Evolutionary conservation across 2,797 vertebrate species (phyloP).

Genomic region (Pempheris klunzingeri): DNA sequence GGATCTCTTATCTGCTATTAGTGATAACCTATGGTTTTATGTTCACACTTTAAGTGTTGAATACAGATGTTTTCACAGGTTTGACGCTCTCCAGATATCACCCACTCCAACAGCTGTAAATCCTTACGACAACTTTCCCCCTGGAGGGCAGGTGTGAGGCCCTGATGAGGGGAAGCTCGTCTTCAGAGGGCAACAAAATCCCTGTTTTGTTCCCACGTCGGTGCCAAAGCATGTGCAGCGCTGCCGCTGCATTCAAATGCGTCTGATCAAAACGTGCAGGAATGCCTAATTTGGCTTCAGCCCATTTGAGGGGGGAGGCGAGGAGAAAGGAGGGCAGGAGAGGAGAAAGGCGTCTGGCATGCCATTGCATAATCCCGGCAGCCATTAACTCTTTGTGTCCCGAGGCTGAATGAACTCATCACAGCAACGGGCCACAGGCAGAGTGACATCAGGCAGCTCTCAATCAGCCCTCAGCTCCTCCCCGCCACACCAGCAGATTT

Average conservation of each 20-base stretch:
- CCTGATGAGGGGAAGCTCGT: conserved; percentile 27
- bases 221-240: conserved; percentile 61
- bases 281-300: conserved; percentile 77
- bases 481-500: conserved; percentile 50
- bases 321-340: conserved; percentile 44
- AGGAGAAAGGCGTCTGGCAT: conserved; percentile 73
- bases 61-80: conserved; percentile 56
- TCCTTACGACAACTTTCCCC: conserved; percentile 46
- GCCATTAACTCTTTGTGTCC: conserved; percentile 80
- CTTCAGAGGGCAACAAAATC: conserved; percentile 59
- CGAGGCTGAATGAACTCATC: conserved; percentile 79
- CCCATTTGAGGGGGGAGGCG: conserved; percentile 39
- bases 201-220: conserved; percentile 62
- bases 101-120: conserved; percentile 54
- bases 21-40: conserved; percentile 53
- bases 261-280: conserved; percentile 76
- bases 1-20: conserved; percentile 35
- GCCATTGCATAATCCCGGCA: conserved; percentile 82
- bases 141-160: conserved; percentile 74
- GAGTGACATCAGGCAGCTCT: conserved; percentile 70
- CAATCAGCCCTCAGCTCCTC: conserved; percentile 58
- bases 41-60: conserved; percentile 39
- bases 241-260: conserved; percentile 66
- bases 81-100: conserved; percentile 44
- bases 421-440: conserved; percentile 75